Conservation (phyloP, 1,140 invertebrate species). For the Halyomorpha halys region DNA sequence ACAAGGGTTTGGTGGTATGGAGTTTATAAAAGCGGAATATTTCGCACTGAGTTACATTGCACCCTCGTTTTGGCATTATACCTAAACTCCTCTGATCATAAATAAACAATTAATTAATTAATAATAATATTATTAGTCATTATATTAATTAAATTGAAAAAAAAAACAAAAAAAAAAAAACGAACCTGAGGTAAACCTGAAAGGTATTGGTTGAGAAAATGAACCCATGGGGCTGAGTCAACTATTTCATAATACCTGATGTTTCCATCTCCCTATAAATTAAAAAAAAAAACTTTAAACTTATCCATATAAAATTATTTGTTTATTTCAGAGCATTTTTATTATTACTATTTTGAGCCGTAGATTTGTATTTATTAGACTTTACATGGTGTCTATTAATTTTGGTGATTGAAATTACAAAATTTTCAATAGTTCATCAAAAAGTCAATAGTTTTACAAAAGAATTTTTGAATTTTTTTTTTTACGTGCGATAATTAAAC, state of each 20-base stretch:
- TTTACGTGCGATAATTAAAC: too few species aligned
- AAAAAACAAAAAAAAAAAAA: neutral
- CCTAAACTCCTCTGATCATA: constrained; percentile 70
- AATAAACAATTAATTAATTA: constrained; percentile 22
- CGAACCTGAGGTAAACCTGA: constrained; percentile 72
- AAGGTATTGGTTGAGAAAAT: constrained; percentile 86
- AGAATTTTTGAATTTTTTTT: too few species aligned
- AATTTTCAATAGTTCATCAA: too few species aligned
- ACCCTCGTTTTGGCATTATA: constrained; percentile 87
- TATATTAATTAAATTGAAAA: neutral
- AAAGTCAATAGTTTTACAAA: too few species aligned
- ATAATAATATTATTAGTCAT: neutral
- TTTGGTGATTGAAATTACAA: too few species aligned
- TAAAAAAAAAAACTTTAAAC: constrained; percentile 3
- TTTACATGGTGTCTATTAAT: too few species aligned
- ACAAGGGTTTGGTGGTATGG: constrained; percentile 72
- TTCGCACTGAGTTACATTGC: constrained; percentile 69
- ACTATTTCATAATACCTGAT: constrained; percentile 91
- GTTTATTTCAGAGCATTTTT: too few species aligned
- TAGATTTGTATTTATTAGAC: too few species aligned
- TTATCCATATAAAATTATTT: neutral
- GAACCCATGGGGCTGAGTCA: constrained; percentile 69
- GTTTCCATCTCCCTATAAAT: constrained; percentile 73
- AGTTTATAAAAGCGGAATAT: constrained; percentile 87
- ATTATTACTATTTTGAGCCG: too few species aligned